phyloP scores from a whole-genome alignment of 2,113 vertebrate genomes.

The Tursiops truncatus region DNA sequence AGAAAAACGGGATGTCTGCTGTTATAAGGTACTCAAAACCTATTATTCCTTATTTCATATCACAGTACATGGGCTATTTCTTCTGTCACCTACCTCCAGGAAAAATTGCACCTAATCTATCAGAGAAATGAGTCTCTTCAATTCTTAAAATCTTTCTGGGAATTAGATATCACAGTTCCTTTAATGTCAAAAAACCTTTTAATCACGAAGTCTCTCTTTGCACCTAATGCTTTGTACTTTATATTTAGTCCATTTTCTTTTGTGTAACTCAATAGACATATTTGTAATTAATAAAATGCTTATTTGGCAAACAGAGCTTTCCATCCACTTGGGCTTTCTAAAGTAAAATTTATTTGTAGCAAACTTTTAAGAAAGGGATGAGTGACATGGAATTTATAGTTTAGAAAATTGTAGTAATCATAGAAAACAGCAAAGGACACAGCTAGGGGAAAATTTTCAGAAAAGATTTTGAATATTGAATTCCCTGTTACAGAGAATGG shows the following conservation, averaged over 20 bases:
- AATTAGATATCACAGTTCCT: neutral
- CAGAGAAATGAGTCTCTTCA: constrained; percentile 49
- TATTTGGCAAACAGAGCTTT: neutral
- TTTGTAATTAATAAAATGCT: neutral
- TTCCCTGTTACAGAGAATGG: neutral
- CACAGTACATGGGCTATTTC: neutral
- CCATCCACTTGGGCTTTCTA: neutral
- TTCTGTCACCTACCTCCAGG: constrained; percentile 56
- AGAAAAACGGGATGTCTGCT: neutral
- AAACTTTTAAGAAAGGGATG: neutral
- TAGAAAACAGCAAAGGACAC: neutral
- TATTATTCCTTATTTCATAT: constrained; percentile 53
- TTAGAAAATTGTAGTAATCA: constrained; percentile 23
- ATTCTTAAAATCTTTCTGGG: constrained; percentile 53
- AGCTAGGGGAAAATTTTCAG: neutral
- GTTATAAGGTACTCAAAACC: constrained; percentile 64
- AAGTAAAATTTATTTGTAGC: neutral
- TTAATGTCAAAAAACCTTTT: neutral
- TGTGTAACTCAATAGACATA: neutral
- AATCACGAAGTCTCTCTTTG: neutral
- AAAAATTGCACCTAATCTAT: constrained; percentile 64
- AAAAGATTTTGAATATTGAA: neutral
- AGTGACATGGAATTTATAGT: neutral
- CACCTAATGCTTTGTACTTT: neutral
- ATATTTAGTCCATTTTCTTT: neutral